Evolutionary conservation across 1,140 invertebrate species (phyloP).

Genomic region (Heliconius hewitsoni): DNA sequence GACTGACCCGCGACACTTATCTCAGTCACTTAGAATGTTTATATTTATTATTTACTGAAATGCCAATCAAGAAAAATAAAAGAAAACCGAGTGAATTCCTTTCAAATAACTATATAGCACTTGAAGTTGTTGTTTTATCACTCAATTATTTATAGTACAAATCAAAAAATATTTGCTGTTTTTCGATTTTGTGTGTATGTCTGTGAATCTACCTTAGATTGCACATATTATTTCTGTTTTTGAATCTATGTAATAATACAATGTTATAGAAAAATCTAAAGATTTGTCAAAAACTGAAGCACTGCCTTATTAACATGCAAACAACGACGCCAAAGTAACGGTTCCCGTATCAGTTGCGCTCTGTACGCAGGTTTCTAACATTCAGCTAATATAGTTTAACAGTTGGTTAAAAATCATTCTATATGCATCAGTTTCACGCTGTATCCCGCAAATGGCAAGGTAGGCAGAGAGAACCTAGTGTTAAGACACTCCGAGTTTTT

Average conservation of each 20-base stretch:
- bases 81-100: neutral
- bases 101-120: neutral
- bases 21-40: neutral
- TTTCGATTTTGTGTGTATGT: too few relatives aligned
- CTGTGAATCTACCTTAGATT: neutral
- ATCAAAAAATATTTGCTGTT: too few relatives aligned
- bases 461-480: too few relatives aligned
- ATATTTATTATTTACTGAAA: constrained; percentile 1
- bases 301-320: constrained; percentile 41
- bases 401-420: neutral
- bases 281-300: neutral
- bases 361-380: constrained; percentile 17
- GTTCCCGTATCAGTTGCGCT: constrained; percentile 36
- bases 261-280: neutral
- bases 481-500: too few relatives aligned
- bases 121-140: neutral
- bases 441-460: too few relatives aligned
- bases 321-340: constrained; percentile 40
- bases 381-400: neutral
- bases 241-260: neutral
- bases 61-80: neutral
- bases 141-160: neutral
- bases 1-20: constrained; percentile 17
- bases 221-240: neutral
- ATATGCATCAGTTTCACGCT: too few relatives aligned